A percentile compares a stretch with the other conserved stretches of the same genome.
phyloP scores from a whole-genome alignment of 2,888 invertebrate species.

The Drosophila anomelani region DNA sequence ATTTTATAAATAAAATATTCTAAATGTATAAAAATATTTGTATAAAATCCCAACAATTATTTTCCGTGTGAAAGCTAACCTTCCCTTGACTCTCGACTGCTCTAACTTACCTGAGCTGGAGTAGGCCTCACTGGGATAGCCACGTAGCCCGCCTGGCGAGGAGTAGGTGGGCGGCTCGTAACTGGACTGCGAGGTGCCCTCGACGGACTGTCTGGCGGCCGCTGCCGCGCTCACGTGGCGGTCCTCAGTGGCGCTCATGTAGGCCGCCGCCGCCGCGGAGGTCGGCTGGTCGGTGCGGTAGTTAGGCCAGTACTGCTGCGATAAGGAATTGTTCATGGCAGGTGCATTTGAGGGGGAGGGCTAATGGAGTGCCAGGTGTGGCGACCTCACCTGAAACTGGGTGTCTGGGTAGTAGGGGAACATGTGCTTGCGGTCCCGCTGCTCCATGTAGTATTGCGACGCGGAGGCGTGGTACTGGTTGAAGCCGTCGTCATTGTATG shows the following conservation, averaged over 20 bases:
- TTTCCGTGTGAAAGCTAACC: constrained; percentile 31
- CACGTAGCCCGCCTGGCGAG: constrained; percentile 83
- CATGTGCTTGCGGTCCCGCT: constrained; percentile 85
- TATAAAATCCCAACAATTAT: background rate
- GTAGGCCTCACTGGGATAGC: constrained; percentile 84
- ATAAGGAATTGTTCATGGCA: constrained; percentile 56
- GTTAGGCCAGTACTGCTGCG: constrained; percentile 83
- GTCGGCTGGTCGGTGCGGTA: constrained; percentile 83
- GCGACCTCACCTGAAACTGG: constrained; percentile 84
- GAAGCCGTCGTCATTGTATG: constrained; percentile 84
- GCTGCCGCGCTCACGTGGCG: constrained; percentile 83
- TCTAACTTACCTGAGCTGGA: constrained; percentile 82
- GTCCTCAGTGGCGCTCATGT: constrained; percentile 84
- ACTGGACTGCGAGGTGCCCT: constrained; percentile 85
- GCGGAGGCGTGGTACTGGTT: constrained; percentile 82
- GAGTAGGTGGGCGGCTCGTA: constrained; percentile 85
- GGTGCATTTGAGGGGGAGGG: background rate
- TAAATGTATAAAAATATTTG: background rate
- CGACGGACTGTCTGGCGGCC: constrained; percentile 84
- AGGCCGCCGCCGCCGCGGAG: constrained; percentile 82
- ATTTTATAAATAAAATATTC: background rate
- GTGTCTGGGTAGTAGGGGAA: constrained; percentile 85
- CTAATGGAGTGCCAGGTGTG: background rate
- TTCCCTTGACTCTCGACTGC: background rate
- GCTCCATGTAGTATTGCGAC: constrained; percentile 84